Evolutionary conservation across 2,797 vertebrate genomes (phyloP), one percentile per base, ranked within the genome.

Genomic region (Channallabes apus): DNA sequence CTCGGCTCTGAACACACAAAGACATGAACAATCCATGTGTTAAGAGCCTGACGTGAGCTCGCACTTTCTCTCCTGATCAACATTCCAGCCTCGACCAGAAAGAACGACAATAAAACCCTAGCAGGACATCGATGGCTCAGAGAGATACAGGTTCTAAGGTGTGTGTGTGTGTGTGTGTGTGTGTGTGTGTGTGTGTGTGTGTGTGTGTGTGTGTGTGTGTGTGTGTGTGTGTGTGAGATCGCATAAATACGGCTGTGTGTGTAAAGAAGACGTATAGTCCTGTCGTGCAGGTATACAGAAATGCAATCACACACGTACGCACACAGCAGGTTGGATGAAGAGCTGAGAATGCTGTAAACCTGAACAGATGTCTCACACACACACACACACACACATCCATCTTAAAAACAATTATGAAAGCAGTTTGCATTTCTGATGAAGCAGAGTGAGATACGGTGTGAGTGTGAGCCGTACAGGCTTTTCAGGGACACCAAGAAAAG

Each of bases 301-400:
- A 7, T 56, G 46, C n/a, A 75, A 11, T 4, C 64, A 67, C 27
- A 67, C n/a, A 67, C 27, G 17, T 17, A 68, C 67, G 1, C 68
- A 38, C 71, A 75, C 22, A n/a, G 38, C 22, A 15, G 69, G 69
- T 24, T n/a, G 38, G 38, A 72, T 72, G 68, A 73, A 73, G 71
- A 73, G 71, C 41, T 51, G 38, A 73, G 71, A 22, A 35, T 41
- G 35, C 35, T 71, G 68, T 35, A 69, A 69, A 20, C 67, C 11
- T 15, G 12, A 54, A 54, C 71, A 73, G 71, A 72, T 72, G 69
- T n/a, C n/a, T 73, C 12, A 14, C 67, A 18, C 32, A 20, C 65
- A 38, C 35, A 75, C 72, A 75, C n/a, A 29, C 15, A 75, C 15
- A 75, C 72, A 75, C 15, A 56, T 24, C 15, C n/a, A 75, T 17